Conservation (phyloP, 1,140 invertebrate genomes). For the Apis laboriosa region DNA sequence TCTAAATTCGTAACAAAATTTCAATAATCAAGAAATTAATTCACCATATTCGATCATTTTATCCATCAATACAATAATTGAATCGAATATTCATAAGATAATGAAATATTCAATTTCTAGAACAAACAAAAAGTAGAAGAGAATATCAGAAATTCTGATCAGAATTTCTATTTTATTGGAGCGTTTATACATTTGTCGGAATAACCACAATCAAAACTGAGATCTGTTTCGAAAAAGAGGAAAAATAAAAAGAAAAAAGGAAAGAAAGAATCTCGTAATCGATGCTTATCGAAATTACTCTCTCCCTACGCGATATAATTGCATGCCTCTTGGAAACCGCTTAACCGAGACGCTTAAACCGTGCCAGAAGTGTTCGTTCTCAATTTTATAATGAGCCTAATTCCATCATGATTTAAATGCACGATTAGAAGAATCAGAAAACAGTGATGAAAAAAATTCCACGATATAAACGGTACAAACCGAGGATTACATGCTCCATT, state of each 20-base stretch:
- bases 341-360: background rate
- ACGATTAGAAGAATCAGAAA: background rate
- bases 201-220: background rate
- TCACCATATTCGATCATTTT: background rate
- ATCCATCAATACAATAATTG: background rate
- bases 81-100: slow-evolving; percentile 36
- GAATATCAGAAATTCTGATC: slow-evolving; percentile 4
- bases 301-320: background rate
- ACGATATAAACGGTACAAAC: background rate
- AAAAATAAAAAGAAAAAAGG: no score
- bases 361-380: background rate
- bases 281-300: slow-evolving; percentile 13
- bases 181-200: background rate
- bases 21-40: background rate
- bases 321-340: background rate
- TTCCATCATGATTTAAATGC: background rate
- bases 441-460: background rate
- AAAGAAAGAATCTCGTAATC: background rate
- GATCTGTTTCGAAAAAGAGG: background rate
- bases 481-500: background rate
- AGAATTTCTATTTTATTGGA: background rate
- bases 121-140: background rate
- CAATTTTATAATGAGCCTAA: background rate
- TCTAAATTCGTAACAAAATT: background rate
- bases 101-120: slow-evolving; percentile 33